phyloP scores from a whole-genome alignment of 2,797 vertebrate species.

The Xiphorhynchus erythropygius region DNA sequence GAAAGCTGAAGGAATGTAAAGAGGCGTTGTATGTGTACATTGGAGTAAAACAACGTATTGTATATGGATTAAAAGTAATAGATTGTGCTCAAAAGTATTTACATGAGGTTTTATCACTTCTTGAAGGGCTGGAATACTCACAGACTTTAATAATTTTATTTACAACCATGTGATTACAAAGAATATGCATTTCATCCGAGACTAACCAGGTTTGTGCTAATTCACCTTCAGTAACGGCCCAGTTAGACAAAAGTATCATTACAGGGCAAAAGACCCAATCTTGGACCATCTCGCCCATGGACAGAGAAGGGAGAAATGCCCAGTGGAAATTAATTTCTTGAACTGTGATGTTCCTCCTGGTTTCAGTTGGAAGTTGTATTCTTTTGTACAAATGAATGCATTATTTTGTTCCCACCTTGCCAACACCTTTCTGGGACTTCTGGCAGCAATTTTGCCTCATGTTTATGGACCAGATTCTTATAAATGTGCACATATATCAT shows the following conservation, averaged over 20 bases:
- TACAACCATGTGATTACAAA: neutral
- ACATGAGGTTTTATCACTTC: neutral
- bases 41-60: neutral
- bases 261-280: neutral
- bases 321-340: neutral
- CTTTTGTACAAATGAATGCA: neutral
- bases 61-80: neutral
- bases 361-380: neutral
- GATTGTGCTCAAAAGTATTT: neutral
- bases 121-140: neutral
- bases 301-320: neutral
- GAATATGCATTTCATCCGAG: neutral
- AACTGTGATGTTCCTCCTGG: neutral
- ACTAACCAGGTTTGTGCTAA: neutral
- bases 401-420: neutral
- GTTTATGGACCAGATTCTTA: neutral
- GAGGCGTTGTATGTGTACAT: neutral
- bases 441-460: neutral
- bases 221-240: neutral
- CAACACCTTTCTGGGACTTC: neutral
- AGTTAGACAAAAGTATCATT: neutral
- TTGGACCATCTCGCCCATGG: neutral
- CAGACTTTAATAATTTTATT: neutral
- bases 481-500: neutral
- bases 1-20: neutral